Percentiles rank a stretch among this genome's conserved stretches.
Conservation (phyloP, 2,113 vertebrate genomes). For the Oenanthe oenanthe region DNA sequence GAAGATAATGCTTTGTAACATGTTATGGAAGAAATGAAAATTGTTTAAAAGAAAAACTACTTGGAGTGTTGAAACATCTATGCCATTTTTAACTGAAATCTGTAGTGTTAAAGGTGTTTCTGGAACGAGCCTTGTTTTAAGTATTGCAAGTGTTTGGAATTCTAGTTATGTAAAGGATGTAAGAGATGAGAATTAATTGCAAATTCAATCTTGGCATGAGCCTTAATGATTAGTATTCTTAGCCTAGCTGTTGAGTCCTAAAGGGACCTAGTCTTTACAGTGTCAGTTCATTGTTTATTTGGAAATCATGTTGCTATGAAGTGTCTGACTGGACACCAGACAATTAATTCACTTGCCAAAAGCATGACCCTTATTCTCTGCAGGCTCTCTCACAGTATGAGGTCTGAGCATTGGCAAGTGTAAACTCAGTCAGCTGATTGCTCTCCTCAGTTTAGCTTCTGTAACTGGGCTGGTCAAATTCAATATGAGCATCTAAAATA, state of each 20-base stretch:
- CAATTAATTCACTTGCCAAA: neutral
- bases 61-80: neutral
- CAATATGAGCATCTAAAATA: neutral
- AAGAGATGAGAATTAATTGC: neutral
- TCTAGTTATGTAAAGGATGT: fast-evolving
- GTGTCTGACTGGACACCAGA: neutral
- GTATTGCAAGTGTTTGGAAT: neutral
- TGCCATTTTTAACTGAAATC: neutral
- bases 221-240: neutral
- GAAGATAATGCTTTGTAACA: neutral
- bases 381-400: neutral
- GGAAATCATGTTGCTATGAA: neutral
- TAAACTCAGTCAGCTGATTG: neutral
- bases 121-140: neutral
- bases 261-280: neutral
- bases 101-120: neutral
- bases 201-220: neutral
- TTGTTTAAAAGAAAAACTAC: neutral
- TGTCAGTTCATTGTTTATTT: neutral
- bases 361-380: neutral
- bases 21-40: neutral
- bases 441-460: neutral
- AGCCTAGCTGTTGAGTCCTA: neutral
- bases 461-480: neutral
- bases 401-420: neutral